These are phyloP conservation scores for Bellardia pandia DNA, from an alignment of 2,888 invertebrate genomes.

Conservation along the genomic window DNA sequence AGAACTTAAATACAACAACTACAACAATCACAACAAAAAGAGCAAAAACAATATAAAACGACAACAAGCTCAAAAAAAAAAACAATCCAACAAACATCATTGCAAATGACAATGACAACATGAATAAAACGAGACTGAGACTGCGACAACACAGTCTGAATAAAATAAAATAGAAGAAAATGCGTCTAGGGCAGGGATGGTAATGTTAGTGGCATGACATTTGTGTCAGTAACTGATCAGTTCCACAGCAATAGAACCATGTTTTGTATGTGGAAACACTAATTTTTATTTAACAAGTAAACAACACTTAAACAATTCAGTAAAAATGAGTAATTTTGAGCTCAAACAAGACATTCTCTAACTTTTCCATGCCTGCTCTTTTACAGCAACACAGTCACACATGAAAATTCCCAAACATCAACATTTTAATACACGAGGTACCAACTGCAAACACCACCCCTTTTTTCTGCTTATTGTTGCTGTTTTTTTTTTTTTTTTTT, in stretches of 20 bases:
- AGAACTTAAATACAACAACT: conserved; percentile 40
- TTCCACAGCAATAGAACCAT: too few species aligned
- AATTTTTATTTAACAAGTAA: too few species aligned
- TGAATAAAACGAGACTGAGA: conserved; percentile 37
- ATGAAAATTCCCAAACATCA: conserved; percentile 38
- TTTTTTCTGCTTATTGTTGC: conserved; percentile 23
- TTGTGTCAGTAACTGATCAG: background rate
- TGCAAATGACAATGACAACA: conserved; percentile 62
- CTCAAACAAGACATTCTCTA: background rate
- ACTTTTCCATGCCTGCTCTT: background rate
- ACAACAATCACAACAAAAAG: conserved; percentile 31
- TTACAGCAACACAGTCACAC: background rate
- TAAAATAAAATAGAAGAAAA: conserved; percentile 22
- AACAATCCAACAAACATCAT: conserved; percentile 53
- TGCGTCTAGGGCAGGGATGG: conserved; percentile 30
- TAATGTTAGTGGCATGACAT: background rate
- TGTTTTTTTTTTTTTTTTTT: background rate
- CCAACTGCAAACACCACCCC: conserved; percentile 38
- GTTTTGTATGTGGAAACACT: too few species aligned
- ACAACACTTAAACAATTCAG: too few species aligned
- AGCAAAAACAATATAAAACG: background rate
- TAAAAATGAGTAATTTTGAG: too few species aligned
- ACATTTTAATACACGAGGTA: conserved; percentile 1
- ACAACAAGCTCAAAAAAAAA: background rate
- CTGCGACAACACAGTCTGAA: too few species aligned